Conservation (phyloP, 2,113 vertebrate species). For the Trematocara unimaculatum region DNA sequence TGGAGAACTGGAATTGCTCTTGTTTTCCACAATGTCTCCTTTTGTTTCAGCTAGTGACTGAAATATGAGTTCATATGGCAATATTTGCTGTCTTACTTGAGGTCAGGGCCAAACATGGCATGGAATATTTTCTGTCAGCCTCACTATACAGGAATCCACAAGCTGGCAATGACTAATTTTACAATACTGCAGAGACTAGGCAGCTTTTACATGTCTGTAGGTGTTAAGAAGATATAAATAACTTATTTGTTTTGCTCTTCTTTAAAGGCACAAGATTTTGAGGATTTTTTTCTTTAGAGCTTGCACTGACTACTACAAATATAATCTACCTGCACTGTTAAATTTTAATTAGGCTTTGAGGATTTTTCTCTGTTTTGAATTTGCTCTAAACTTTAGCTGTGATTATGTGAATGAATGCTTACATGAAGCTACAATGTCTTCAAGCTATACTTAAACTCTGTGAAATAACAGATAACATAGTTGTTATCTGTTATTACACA, state of each 20-base stretch:
- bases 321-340: neutral
- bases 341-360: neutral
- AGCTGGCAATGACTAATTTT: neutral
- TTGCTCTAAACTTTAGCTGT: neutral
- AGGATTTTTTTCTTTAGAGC: neutral
- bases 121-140: neutral
- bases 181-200: neutral
- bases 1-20: constrained; percentile 46
- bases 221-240: neutral
- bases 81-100: constrained; percentile 33
- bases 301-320: neutral
- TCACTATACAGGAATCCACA: neutral
- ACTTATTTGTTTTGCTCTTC: neutral
- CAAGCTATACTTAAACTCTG: neutral
- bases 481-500: neutral
- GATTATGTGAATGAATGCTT: neutral
- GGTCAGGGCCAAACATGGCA: constrained; percentile 1
- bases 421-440: neutral
- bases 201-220: neutral
- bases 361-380: neutral
- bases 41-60: constrained; percentile 28
- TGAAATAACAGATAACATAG: neutral
- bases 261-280: neutral
- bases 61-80: constrained; percentile 38
- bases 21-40: constrained; percentile 41